A percentile compares a stretch with the other conserved stretches of the same genome.
phyloP scores from a whole-genome alignment of 1,140 invertebrate species.

The Magallana angulata region DNA sequence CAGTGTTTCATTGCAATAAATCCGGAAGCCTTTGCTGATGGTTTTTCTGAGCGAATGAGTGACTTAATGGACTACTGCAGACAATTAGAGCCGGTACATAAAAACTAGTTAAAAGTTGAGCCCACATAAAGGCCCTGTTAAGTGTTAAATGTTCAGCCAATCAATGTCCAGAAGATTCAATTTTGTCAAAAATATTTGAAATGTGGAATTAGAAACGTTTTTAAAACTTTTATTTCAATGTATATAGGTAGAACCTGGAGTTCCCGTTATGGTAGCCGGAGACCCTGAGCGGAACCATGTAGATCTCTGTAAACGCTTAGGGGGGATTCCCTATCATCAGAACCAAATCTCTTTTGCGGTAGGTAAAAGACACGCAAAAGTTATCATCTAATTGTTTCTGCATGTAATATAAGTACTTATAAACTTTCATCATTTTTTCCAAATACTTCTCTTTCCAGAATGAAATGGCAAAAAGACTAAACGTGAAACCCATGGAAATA shows the following conservation, averaged over 20 bases:
- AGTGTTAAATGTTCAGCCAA: too few relatives aligned
- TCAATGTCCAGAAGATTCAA: too few relatives aligned
- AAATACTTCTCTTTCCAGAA: conserved; percentile 37
- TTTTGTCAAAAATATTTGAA: too few relatives aligned
- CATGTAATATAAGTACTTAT: neutral
- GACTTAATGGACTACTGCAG: conserved; percentile 81
- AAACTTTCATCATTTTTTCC: neutral
- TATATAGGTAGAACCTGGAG: conserved; percentile 36
- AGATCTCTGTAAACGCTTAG: conserved; percentile 83
- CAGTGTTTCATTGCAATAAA: conserved; percentile 95
- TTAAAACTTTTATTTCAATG: neutral
- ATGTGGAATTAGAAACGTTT: neutral
- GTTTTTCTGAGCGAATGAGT: conserved; percentile 87
- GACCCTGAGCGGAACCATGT: conserved; percentile 89
- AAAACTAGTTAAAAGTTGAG: too few relatives aligned
- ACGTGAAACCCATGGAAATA: conserved; percentile 10
- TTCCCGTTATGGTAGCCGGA: conserved; percentile 87
- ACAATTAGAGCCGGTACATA: conserved; percentile 78
- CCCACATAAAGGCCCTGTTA: too few relatives aligned
- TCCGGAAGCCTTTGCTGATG: conserved; percentile 89
- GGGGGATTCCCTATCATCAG: conserved; percentile 88
- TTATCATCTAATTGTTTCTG: neutral
- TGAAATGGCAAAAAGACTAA: conserved; percentile 45
- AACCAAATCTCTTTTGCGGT: conserved; percentile 85
- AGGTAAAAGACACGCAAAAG: conserved; percentile 36